Conservation (phyloP, 2,113 vertebrate species). For the Oreotrochilus melanogaster region DNA sequence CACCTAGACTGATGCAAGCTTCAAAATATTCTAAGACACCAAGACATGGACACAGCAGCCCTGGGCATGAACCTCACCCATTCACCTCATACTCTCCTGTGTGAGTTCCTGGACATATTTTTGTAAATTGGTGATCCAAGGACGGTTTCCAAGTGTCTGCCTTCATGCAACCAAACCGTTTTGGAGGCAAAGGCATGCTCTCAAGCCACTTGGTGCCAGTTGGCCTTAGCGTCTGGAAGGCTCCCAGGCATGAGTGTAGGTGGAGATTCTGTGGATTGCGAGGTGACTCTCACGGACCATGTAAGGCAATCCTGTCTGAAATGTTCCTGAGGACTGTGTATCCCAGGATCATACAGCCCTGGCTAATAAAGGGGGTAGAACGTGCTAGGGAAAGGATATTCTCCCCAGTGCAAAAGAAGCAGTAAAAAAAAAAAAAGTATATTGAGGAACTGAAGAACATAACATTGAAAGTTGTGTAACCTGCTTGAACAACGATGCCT, state of each 20-base stretch:
- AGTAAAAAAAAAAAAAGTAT: not conserved
- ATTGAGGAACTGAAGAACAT: not conserved
- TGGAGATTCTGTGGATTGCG: not conserved
- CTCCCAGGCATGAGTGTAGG: not conserved
- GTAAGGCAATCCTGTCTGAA: not conserved
- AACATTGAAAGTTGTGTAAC: not conserved
- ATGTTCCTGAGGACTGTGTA: not conserved
- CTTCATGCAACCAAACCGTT: not conserved
- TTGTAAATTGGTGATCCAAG: not conserved
- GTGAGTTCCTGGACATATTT: not conserved
- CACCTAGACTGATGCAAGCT: not conserved
- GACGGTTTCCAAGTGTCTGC: not conserved
- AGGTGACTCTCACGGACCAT: not conserved
- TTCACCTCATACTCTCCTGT: fast-evolving
- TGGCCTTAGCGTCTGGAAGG: not conserved
- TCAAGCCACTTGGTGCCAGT: not conserved
- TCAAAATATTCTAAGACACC: not conserved
- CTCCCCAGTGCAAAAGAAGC: not conserved
- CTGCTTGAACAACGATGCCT: not conserved
- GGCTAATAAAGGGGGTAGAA: not conserved
- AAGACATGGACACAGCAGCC: not conserved
- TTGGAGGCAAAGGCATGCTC: not conserved
- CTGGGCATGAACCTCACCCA: not conserved
- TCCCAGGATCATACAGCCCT: fast-evolving
- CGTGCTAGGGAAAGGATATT: not conserved